These are phyloP conservation scores for Misgurnus mizolepis DNA, from an alignment of 2,113 vertebrate genomes.

Conservation along the genomic window DNA sequence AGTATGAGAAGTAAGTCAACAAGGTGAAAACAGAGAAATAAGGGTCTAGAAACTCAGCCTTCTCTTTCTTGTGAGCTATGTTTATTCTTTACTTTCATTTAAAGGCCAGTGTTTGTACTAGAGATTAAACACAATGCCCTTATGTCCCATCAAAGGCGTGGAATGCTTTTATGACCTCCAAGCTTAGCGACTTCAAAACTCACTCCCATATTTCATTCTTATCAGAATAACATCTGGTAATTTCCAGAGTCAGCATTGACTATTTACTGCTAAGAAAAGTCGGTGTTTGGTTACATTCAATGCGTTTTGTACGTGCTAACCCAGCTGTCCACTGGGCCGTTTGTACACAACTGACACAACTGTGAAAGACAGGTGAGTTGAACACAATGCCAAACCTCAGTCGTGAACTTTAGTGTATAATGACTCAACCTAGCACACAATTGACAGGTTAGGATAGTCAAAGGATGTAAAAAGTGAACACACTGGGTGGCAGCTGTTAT, in stretches of 20 bases:
- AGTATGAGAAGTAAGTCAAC: slow-evolving; percentile 36
- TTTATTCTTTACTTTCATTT: slow-evolving; percentile 20
- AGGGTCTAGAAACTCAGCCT: not conserved
- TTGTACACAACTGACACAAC: slow-evolving; percentile 38
- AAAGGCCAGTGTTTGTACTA: slow-evolving; percentile 23
- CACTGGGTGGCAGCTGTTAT: slow-evolving; percentile 53
- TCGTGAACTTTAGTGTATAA: slow-evolving; percentile 30
- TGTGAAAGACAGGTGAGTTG: slow-evolving; percentile 36
- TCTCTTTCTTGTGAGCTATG: slow-evolving; percentile 5
- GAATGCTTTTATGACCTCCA: slow-evolving; percentile 28
- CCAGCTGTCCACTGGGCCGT: slow-evolving; percentile 42
- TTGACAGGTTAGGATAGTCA: slow-evolving; percentile 50
- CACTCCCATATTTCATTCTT: slow-evolving; percentile 26
- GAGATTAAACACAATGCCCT: slow-evolving; percentile 36
- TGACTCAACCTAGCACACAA: slow-evolving; percentile 15
- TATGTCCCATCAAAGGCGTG: slow-evolving; percentile 1
- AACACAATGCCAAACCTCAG: slow-evolving; percentile 16
- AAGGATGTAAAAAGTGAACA: slow-evolving; percentile 47
- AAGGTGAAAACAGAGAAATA: not conserved
- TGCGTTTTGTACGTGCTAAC: slow-evolving; percentile 1
- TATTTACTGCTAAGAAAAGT: slow-evolving; percentile 8
- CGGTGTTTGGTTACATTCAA: not conserved
- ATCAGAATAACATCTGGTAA: slow-evolving; percentile 41
- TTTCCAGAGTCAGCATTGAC: slow-evolving; percentile 16
- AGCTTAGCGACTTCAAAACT: slow-evolving; percentile 1